These are phyloP conservation scores for Calcarius lapponicus DNA, from an alignment of 2,797 vertebrate species.

Conservation along the genomic window DNA sequence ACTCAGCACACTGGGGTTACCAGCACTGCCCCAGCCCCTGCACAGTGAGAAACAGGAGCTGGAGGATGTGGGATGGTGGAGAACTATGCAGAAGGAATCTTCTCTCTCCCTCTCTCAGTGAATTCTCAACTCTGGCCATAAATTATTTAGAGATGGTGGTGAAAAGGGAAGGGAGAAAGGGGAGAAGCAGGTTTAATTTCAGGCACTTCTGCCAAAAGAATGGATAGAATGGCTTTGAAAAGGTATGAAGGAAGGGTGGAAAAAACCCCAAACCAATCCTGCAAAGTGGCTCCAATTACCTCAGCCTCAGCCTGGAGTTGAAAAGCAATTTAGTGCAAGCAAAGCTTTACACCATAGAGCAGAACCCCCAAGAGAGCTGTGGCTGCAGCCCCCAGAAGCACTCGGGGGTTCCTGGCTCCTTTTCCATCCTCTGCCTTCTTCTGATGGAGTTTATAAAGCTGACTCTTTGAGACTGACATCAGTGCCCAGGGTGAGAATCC, in stretches of 20 bases:
- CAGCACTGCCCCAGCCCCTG: not conserved
- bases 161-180: not conserved
- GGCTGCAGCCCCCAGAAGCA: not conserved
- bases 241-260: not conserved
- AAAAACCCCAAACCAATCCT: not conserved
- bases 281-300: not conserved
- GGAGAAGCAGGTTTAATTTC: not conserved
- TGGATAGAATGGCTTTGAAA: not conserved
- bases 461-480: accelerated
- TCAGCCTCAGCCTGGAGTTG: not conserved
- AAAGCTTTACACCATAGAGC: not conserved
- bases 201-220: not conserved
- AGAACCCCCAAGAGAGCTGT: not conserved
- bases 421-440: not conserved
- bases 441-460: not conserved
- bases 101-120: not conserved
- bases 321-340: not conserved
- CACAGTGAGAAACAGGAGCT: not conserved
- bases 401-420: not conserved
- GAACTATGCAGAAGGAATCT: not conserved
- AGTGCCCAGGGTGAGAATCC: not conserved
- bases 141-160: not conserved
- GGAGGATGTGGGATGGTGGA: not conserved
- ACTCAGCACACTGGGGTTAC: not conserved
- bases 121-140: not conserved